Evolutionary conservation across 2,888 invertebrate genomes (phyloP).

Genomic region (Incurvaria masculella): DNA sequence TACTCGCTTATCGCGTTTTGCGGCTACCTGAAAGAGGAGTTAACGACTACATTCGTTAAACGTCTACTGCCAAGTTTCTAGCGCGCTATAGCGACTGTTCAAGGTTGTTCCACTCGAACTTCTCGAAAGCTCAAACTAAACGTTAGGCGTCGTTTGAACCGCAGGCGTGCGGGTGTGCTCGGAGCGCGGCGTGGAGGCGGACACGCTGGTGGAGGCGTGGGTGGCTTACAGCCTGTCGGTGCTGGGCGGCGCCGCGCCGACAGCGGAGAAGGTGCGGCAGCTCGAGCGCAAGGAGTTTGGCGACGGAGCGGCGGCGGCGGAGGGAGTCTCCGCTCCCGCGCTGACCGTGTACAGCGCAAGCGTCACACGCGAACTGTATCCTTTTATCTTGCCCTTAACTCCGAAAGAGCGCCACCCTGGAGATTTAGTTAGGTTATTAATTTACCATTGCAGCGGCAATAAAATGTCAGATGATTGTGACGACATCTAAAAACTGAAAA

Average conservation of each 20-base stretch:
- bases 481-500: too few species aligned
- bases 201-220: slow-evolving; percentile 74
- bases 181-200: slow-evolving; percentile 61
- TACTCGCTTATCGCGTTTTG: too few species aligned
- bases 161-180: slow-evolving; percentile 63
- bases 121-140: slow-evolving; percentile 11
- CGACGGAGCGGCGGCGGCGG: slow-evolving; percentile 37
- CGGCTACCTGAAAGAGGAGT: too few species aligned
- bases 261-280: slow-evolving; percentile 53
- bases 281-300: slow-evolving; percentile 65
- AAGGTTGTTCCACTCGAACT: slow-evolving; percentile 34
- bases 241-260: slow-evolving; percentile 60
- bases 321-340: slow-evolving; percentile 7
- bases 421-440: too few species aligned
- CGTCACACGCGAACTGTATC: slow-evolving; percentile 22
- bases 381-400: too few species aligned
- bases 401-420: too few species aligned
- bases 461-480: too few species aligned
- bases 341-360: slow-evolving; percentile 32
- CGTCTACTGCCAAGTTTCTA: too few species aligned
- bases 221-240: slow-evolving; percentile 70
- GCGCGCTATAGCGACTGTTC: slow-evolving; percentile 24
- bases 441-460: too few species aligned
- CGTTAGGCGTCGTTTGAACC: too few species aligned
- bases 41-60: too few species aligned